Conservation (phyloP, 2,113 vertebrate species). For the Megaceryle torquata region DNA sequence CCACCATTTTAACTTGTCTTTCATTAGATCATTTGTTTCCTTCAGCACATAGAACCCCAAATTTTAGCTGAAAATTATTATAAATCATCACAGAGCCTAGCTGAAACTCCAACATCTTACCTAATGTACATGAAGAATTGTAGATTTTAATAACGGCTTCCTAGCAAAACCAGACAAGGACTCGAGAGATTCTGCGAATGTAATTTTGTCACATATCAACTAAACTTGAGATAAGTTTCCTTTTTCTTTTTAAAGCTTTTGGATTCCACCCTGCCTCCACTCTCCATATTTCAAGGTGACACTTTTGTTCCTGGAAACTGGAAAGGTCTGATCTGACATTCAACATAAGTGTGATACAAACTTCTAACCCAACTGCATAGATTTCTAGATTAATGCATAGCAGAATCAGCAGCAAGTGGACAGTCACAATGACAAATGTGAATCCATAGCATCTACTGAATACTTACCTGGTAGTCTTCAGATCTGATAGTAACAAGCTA, state of each 20-base stretch:
- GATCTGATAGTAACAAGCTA: background rate
- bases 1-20: background rate
- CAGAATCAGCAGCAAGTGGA: background rate
- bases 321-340: background rate
- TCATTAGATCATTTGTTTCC: background rate
- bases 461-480: background rate
- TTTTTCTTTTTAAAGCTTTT: background rate
- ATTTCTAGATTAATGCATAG: background rate
- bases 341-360: background rate
- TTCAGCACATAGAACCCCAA: background rate
- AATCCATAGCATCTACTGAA: background rate
- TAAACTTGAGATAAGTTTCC: background rate
- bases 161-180: background rate
- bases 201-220: background rate
- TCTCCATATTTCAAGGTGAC: background rate
- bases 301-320: background rate
- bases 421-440: background rate
- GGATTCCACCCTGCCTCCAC: background rate
- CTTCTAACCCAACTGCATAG: background rate
- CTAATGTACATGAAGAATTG: background rate
- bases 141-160: background rate
- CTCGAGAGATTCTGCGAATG: background rate
- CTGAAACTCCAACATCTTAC: background rate
- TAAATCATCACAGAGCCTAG: background rate
- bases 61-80: background rate